Base-by-base conservation (phyloP, 2,797 vertebrate genomes). In the Meda fulgida region DNA sequence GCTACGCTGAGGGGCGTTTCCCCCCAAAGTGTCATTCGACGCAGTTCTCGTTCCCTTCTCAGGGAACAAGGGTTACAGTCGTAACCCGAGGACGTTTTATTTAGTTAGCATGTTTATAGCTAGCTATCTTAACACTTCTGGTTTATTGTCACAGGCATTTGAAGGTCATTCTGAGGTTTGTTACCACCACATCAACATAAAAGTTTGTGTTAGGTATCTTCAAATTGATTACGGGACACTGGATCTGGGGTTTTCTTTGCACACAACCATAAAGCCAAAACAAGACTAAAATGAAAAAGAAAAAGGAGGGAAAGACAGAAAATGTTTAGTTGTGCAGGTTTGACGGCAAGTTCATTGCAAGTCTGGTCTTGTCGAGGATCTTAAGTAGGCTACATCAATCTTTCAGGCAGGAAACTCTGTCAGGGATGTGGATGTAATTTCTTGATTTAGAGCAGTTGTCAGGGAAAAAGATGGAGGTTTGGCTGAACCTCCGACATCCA, bases 391-490 rank as follows among this genome's bases (percentile, higher is more conserved):
- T n/a, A n/a, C 70, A 77, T 87, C 46, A 83, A 85, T 83, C 78
- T 85, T 87, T 78, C 55, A 65, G 36, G 66, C 55, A 40, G 73
- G 43, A 79, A 76, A 63, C 16, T 40, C 31, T 80, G 69, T 84
- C 81, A 86, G 36, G 40, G 43, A 82, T 51, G 60, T 79, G 63
- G 36, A 78, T 34, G 51, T 84, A 66, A 87, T 88, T 87, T 84
- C 78, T 80, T 70, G 73, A 55, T 29, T 72, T 13, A 46, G 66
- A 77, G 63, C 23, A 84, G 78, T 85, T 82, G 78, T 81, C 87
- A 85, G 75, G 82, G 65, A 83, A 71, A 88, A 7, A 70, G 81
- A 82, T 63, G 63, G 69, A 81, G 36, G 51, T 63, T 84, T 53
- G 55, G 23, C 79, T 73, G 7, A 29, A 55, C 29, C 48, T 8